Evolutionary conservation across 2,888 invertebrate genomes (phyloP).

Genomic region (Malthinus flaveolus): DNA sequence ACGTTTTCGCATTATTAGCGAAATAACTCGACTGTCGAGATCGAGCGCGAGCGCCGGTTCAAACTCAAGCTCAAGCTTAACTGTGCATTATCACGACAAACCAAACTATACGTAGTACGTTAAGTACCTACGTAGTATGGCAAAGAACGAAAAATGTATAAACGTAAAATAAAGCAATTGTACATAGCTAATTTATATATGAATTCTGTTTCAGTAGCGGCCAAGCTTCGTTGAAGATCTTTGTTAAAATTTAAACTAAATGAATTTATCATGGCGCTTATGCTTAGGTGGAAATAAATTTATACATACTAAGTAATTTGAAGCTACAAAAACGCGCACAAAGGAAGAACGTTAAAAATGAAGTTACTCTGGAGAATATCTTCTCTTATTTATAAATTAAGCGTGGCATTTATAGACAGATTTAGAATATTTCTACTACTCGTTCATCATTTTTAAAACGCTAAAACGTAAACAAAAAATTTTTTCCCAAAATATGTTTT

Average conservation of each 20-base stretch:
- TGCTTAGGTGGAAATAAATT: constrained; percentile 21
- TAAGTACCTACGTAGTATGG: too few species aligned
- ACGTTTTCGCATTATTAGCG: constrained; percentile 38
- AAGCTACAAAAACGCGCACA: constrained; percentile 9
- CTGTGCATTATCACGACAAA: constrained; percentile 35
- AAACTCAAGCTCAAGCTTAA: constrained; percentile 33
- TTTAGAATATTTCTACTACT: constrained; percentile 9
- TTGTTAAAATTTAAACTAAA: constrained; percentile 25
- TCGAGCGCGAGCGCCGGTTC: constrained; percentile 33
- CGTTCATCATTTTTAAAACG: too few species aligned
- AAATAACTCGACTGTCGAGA: constrained; percentile 42
- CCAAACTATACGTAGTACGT: constrained; percentile 6
- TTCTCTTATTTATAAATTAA: constrained; percentile 15
- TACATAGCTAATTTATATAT: constrained; percentile 33
- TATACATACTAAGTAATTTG: constrained; percentile 15
- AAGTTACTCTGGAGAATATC: constrained; percentile 13
- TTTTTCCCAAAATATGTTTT: too few species aligned
- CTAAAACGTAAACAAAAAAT: too few species aligned
- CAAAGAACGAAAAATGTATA: constrained; percentile 18
- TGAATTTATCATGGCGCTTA: constrained; percentile 24
- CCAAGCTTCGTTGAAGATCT: constrained; percentile 11
- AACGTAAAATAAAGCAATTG: constrained; percentile 24
- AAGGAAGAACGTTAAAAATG: constrained; percentile 10
- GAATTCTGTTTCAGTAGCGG: constrained; percentile 27
- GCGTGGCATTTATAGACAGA: constrained; percentile 16